These are phyloP conservation scores for Halichondria panicea DNA, from an alignment of 37 sponge, comb jelly and placozoan species.

Conservation along the genomic window DNA sequence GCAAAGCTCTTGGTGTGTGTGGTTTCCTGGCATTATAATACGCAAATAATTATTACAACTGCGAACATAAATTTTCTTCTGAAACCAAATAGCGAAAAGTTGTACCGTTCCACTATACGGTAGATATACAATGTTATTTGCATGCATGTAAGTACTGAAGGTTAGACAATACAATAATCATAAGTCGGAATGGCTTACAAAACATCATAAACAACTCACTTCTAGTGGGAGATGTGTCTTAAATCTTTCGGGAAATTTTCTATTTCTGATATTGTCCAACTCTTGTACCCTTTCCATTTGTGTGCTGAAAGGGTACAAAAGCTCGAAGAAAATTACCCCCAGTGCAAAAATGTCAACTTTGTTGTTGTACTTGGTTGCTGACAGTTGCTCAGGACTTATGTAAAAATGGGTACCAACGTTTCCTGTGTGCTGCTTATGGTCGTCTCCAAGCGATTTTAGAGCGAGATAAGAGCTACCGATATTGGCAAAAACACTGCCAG, in stretches of 20 bases:
- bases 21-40: no score
- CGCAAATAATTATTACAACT: no score
- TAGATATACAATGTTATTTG: no score
- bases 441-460: background rate
- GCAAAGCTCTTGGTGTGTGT: no score
- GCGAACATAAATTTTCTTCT: no score
- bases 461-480: constrained; percentile 29
- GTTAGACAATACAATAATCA: no score
- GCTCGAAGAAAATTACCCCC: constrained; percentile 89
- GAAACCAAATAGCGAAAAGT: no score
- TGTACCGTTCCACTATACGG: no score
- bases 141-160: no score
- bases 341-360: constrained; percentile 86
- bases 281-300: constrained; percentile 55
- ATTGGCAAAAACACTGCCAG: constrained; percentile 32
- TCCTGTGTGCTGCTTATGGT: constrained; percentile 49
- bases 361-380: constrained; percentile 44
- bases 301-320: constrained; percentile 54
- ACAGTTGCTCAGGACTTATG: constrained; percentile 85
- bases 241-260: constrained; percentile 22
- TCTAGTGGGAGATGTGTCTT: constrained; percentile 23
- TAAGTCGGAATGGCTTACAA: no score
- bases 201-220: no score
- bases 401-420: constrained; percentile 77
- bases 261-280: constrained; percentile 20